Base-by-base conservation (phyloP, 1,140 invertebrate species). In the Capitella teleta region DNA sequence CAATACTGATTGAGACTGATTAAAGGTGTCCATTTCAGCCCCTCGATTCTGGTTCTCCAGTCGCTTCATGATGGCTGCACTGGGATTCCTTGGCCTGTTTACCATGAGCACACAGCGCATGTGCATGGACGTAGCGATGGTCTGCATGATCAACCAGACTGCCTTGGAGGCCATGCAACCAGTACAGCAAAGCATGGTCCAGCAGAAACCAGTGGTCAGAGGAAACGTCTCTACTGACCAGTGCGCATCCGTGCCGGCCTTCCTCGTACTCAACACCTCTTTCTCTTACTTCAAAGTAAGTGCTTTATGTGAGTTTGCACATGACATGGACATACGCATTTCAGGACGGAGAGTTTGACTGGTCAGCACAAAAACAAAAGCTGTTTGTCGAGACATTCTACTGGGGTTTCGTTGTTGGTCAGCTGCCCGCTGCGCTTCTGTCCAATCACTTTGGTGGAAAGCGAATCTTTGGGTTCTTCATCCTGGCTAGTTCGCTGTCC, bases 81-180 rank as follows among this genome's bases (percentile, higher is more conserved):
- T 64, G 14, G 51, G 51, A 2, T 61, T 61, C 23, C 38, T 68
- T 12, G 66, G 63, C 0, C 55, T 56, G 26, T 26, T 60, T 12
- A 55, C 46, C 40, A 28, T 62, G 65, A 90, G 89, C 74, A 84
- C 87, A 68, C 70, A 90, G 14, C 76, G 87, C 25, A 85, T 91
- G 3, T 90, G 91, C 70, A 75, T 91, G 12, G 88, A 86, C 47
- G 86, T 91, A 38, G 86, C 87, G 47, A 87, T 93, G 43, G 85
- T 90, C 5, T 84, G 83, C 52, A 91, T 91, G 87, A 73, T 77
- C 24, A 72, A 70, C 53, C 58, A 67, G 34, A 61, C 57, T 36
- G 53, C 42, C n/a, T 12, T 23, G 23, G 19, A n/a, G n/a, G n/a
- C n/a, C n/a, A n/a, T n/a, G n/a, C 32, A 41, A n/a, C n/a, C n/a